Evolutionary conservation across 2,888 invertebrate species (phyloP).

Genomic region (Lithophane leautieri): DNA sequence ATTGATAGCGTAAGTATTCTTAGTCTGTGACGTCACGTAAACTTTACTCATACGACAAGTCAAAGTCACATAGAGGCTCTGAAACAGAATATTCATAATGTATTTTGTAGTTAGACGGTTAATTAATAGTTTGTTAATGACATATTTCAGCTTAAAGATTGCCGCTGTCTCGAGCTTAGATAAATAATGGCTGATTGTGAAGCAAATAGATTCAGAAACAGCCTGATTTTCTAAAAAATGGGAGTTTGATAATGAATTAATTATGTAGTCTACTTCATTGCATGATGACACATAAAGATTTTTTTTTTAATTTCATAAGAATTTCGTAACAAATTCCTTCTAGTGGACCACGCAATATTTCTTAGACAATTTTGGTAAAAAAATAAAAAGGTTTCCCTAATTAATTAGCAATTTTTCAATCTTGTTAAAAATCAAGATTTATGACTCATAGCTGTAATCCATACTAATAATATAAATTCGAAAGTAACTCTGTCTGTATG

Average conservation of each 20-base stretch:
- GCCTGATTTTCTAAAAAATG: neutral
- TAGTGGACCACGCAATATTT: neutral
- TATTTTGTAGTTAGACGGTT: neutral
- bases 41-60: slow-evolving; percentile 22
- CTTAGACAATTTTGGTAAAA: neutral
- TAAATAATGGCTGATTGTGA: slow-evolving; percentile 3
- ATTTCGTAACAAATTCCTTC: neutral
- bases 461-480: too few relatives aligned
- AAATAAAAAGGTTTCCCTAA: neutral
- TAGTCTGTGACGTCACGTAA: neutral
- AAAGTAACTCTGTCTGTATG: too few relatives aligned
- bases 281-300: too few relatives aligned
- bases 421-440: slow-evolving; percentile 26
- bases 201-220: neutral
- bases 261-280: neutral
- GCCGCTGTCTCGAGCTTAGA: neutral
- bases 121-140: neutral
- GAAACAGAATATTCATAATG: slow-evolving; percentile 8
- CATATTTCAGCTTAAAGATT: neutral
- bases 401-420: slow-evolving; percentile 6
- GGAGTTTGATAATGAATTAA: neutral
- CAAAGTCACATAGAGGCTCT: slow-evolving; percentile 8
- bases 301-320: neutral
- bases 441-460: slow-evolving; percentile 1
- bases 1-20: slow-evolving; percentile 10